Conservation (phyloP, 2,888 invertebrate genomes). For the Troilus luridus region DNA sequence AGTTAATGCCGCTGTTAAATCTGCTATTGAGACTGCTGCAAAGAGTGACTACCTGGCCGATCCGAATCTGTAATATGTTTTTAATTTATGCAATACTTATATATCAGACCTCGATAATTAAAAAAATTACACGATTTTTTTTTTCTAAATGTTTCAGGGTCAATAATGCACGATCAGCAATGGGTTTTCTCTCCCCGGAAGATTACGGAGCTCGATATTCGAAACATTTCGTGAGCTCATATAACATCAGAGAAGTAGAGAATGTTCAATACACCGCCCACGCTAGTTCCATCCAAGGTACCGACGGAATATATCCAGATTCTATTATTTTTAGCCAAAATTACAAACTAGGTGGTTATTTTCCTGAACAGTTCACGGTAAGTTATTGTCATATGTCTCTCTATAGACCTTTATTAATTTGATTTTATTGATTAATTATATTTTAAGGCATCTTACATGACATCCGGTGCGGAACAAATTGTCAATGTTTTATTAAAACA, state of each 20-base stretch:
- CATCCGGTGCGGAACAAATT: background rate
- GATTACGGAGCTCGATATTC: constrained; percentile 65
- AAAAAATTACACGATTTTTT: no score
- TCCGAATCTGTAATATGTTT: constrained; percentile 71
- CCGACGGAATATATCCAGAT: constrained; percentile 74
- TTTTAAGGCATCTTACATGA: constrained; percentile 10
- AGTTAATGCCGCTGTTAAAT: constrained; percentile 77
- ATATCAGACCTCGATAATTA: no score
- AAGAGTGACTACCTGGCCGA: constrained; percentile 59
- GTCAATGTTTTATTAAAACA: background rate
- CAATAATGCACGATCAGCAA: constrained; percentile 71
- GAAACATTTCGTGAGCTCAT: constrained; percentile 61
- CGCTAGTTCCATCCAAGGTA: constrained; percentile 72
- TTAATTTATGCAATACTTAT: no score
- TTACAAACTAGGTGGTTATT: constrained; percentile 69
- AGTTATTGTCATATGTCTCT: background rate
- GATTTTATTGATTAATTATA: background rate
- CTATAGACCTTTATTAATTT: background rate
- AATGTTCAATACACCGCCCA: constrained; percentile 70
- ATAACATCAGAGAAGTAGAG: constrained; percentile 66
- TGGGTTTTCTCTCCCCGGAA: constrained; percentile 70
- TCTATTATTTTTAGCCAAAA: constrained; percentile 67
- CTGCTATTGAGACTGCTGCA: constrained; percentile 70
- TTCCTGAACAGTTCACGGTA: constrained; percentile 59
- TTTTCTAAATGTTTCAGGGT: constrained; percentile 68